Evolutionary conservation across 2,888 invertebrate species (phyloP).

Genomic region (Trichacis sp.): DNA sequence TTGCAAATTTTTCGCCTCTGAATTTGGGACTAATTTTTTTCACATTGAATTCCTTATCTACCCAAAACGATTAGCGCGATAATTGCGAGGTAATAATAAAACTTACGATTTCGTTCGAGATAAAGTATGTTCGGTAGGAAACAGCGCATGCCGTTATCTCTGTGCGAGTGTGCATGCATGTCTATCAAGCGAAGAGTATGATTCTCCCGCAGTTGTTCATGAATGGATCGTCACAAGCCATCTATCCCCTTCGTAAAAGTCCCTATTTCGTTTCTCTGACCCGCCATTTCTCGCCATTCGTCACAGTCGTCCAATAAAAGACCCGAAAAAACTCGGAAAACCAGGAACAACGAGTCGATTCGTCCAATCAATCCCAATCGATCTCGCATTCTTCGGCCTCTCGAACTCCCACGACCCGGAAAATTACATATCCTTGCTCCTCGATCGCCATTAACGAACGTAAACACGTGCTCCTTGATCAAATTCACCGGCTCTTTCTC

Average conservation of each 20-base stretch:
- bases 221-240: constrained; percentile 20
- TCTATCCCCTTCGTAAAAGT: constrained; percentile 8
- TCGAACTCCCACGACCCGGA: constrained; percentile 1
- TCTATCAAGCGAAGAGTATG: constrained; percentile 19
- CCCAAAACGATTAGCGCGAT: too few species aligned
- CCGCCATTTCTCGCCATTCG: constrained; percentile 11
- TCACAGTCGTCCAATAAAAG: constrained; percentile 10
- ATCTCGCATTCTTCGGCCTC: constrained; percentile 15
- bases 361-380: constrained; percentile 25
- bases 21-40: too few species aligned
- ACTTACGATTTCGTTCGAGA: constrained; percentile 65
- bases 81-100: too few species aligned
- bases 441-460: neutral
- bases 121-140: constrained; percentile 63
- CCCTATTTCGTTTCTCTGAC: constrained; percentile 13
- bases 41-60: too few species aligned
- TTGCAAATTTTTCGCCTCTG: too few species aligned
- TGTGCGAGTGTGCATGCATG: constrained; percentile 65
- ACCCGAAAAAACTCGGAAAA: constrained; percentile 14
- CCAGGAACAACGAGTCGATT: constrained; percentile 31
- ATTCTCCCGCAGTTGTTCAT: constrained; percentile 28
- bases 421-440: constrained; percentile 5
- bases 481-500: neutral
- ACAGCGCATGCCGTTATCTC: constrained; percentile 66
- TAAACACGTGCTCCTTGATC: neutral